Conservation (phyloP, 2,113 vertebrate species). For the Xiphorhynchus elegans region DNA sequence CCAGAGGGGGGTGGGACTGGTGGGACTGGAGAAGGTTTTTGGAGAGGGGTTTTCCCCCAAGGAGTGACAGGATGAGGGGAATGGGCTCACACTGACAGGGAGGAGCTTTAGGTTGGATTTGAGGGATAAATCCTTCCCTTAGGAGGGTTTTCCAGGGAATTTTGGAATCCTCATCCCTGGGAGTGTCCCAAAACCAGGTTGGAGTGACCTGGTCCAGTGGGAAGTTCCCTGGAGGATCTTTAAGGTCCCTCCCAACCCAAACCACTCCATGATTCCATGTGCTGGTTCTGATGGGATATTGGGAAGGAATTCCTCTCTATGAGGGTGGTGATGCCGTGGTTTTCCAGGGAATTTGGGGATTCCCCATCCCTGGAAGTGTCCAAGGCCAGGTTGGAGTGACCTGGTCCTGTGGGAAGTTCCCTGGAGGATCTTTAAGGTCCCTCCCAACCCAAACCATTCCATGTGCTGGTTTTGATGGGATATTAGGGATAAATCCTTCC, state of each 20-base stretch:
- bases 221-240: background rate
- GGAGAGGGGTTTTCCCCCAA: background rate
- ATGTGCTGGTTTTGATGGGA: no score
- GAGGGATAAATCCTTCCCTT: background rate
- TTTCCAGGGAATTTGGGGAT: background rate
- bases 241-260: background rate
- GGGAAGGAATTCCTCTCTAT: background rate
- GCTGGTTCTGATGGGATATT: background rate
- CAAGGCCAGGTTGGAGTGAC: no score
- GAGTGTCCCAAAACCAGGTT: background rate
- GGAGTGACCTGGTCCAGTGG: background rate
- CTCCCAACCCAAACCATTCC: background rate
- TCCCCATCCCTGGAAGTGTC: no score
- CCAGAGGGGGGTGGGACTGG: background rate
- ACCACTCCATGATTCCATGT: background rate
- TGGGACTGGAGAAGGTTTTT: background rate
- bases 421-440: background rate
- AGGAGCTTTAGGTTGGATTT: background rate
- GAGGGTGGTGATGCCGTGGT: background rate
- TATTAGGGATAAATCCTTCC: no score
- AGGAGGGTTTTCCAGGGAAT: background rate
- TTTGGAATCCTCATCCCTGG: background rate
- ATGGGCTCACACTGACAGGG: no score
- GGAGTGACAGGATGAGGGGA: background rate
- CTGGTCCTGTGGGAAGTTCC: no score